Percentiles rank a stretch among this genome's conserved stretches.
phyloP scores from a whole-genome alignment of 2,888 invertebrate species.

The Agriopis marginaria region DNA sequence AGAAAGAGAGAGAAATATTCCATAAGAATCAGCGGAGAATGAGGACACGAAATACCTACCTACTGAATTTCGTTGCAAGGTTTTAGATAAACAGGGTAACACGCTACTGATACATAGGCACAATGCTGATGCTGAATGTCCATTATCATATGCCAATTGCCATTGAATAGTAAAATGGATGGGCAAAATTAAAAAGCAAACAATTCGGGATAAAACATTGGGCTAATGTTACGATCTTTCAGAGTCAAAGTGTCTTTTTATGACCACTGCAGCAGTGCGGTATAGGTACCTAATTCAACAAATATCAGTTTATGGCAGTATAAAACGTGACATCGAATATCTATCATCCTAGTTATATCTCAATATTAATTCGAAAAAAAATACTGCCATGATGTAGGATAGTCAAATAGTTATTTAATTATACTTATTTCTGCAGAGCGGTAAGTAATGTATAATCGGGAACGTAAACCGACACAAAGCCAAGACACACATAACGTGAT shows the following conservation, averaged over 20 bases:
- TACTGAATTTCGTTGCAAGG: no score
- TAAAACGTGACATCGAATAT: conserved; percentile 10
- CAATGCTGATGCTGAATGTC: neutral
- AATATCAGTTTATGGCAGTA: conserved; percentile 11
- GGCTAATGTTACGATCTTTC: conserved; percentile 8
- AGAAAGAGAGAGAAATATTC: no score
- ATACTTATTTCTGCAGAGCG: no score
- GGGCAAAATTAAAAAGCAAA: neutral
- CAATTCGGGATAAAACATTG: conserved; percentile 7
- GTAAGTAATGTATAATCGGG: no score
- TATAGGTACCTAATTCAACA: conserved; percentile 19
- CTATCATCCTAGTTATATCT: neutral
- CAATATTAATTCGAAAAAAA: neutral
- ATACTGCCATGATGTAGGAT: no score
- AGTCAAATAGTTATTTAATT: no score
- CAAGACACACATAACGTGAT: no score
- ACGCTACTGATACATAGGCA: no score
- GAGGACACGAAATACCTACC: no score
- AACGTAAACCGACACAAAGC: no score
- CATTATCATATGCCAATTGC: neutral
- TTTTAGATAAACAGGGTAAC: no score
- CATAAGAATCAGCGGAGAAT: no score
- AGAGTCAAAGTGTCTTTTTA: conserved; percentile 20
- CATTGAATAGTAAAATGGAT: conserved; percentile 6
- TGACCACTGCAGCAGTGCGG: conserved; percentile 17